These are phyloP conservation scores for Gastracanthus pulcherrimus DNA, from an alignment of 2,888 invertebrate species.

Conservation along the genomic window DNA sequence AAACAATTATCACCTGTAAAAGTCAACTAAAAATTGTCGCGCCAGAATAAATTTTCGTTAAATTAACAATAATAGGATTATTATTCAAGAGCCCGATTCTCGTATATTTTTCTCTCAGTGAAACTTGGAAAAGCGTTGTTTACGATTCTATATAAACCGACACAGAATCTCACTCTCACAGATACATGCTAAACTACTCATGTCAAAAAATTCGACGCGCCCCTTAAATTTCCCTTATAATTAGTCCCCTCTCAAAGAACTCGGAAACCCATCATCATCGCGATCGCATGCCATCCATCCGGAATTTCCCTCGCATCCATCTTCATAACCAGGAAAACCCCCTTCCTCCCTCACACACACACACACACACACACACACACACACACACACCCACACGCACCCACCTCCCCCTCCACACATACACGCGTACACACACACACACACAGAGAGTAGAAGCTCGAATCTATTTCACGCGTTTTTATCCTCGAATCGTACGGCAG, in stretches of 20 bases:
- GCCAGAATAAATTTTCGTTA: no score
- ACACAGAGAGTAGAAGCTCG: neutral
- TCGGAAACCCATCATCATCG: neutral
- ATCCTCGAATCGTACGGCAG: neutral
- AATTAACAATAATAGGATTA: no score
- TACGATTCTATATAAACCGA: no score
- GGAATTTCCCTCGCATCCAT: conserved; percentile 7
- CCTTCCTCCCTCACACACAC: neutral
- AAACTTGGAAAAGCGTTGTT: no score
- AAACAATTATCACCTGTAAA: no score
- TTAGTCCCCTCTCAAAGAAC: conserved; percentile 18
- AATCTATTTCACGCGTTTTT: conserved; percentile 43
- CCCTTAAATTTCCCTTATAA: conserved; percentile 1
- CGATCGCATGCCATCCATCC: neutral
- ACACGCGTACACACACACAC: neutral
- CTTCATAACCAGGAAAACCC: conserved; percentile 4
- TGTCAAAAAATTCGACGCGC: neutral
- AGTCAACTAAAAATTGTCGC: no score
- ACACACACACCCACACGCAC: neutral
- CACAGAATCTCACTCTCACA: neutral
- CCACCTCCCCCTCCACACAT: neutral
- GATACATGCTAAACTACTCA: neutral
- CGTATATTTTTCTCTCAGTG: no score
- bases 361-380: neutral
- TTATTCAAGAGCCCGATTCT: no score